Evolutionary conservation across 2,888 invertebrate species (phyloP).

Genomic region (Endomychus coccineus): DNA sequence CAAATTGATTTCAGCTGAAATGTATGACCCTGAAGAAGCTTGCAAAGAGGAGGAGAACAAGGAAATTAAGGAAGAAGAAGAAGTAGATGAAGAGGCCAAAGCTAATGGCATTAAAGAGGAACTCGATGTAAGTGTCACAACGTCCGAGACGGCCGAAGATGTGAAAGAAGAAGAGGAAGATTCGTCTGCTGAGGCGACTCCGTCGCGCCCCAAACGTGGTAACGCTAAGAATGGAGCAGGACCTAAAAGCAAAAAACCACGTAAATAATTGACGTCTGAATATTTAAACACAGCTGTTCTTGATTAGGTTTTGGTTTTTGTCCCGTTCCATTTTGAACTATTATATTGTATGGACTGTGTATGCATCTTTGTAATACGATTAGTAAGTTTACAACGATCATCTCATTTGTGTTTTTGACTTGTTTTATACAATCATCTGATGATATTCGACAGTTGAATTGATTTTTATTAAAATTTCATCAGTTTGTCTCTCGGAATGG

Average conservation of each 20-base stretch:
- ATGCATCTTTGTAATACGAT: no score
- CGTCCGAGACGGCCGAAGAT: slow-evolving; percentile 15
- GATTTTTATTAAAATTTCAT: no score
- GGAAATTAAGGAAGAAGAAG: slow-evolving; percentile 14
- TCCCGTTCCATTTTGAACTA: no score
- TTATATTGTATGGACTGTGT: no score
- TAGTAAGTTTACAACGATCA: no score
- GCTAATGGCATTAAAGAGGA: slow-evolving; percentile 23
- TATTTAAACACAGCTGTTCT: no score
- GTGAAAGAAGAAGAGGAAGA: slow-evolving; percentile 2
- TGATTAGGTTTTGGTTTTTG: no score
- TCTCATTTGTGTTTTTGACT: no score
- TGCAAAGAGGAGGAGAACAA: slow-evolving; percentile 31
- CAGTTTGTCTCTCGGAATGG: no score
- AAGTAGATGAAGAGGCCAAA: slow-evolving; percentile 24
- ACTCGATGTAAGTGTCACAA: slow-evolving; percentile 32
- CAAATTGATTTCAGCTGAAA: slow-evolving; percentile 30
- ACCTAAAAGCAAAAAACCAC: slow-evolving; percentile 35
- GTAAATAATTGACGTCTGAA: no score
- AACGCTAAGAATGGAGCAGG: slow-evolving; percentile 35
- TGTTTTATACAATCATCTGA: no score
- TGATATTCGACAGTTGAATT: no score
- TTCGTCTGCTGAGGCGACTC: slow-evolving; percentile 2
- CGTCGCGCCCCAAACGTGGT: slow-evolving; percentile 13
- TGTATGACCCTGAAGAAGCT: slow-evolving; percentile 40